Percentiles rank a stretch among this genome's conserved stretches.
These are phyloP conservation scores for Tetranychus piercei DNA, from an alignment of 2,888 invertebrate species.

Conservation along the genomic window DNA sequence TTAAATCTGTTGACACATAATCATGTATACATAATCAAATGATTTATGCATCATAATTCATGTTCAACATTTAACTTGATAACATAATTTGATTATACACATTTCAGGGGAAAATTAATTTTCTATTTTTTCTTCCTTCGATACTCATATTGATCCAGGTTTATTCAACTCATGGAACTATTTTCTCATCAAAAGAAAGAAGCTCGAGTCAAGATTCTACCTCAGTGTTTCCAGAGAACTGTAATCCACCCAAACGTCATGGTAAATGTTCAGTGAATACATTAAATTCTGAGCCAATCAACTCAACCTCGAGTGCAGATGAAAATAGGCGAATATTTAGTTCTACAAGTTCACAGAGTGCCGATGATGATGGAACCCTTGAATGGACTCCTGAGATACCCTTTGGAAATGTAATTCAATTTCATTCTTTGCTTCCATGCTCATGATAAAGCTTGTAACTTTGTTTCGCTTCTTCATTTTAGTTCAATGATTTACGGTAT, in stretches of 20 bases:
- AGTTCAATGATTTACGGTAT: slow-evolving; percentile 26
- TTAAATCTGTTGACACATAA: too few species aligned
- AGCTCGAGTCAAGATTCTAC: background rate
- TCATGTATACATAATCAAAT: background rate
- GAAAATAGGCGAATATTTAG: slow-evolving; percentile 43
- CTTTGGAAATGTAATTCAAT: slow-evolving; percentile 57
- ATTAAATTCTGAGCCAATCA: slow-evolving; percentile 29
- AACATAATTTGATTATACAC: too few species aligned
- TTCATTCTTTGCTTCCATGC: background rate
- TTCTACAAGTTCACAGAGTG: slow-evolving; percentile 17
- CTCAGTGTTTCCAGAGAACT: slow-evolving; percentile 5
- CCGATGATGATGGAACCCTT: slow-evolving; percentile 54
- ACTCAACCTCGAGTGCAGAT: slow-evolving; percentile 42
- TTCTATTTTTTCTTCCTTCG: background rate
- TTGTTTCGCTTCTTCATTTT: background rate
- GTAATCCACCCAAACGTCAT: slow-evolving; percentile 1
- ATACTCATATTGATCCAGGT: background rate
- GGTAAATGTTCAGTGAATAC: background rate
- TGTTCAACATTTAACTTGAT: background rate
- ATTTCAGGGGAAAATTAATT: background rate
- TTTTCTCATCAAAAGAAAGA: background rate
- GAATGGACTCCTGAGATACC: slow-evolving; percentile 84
- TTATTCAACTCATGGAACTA: background rate
- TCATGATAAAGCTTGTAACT: background rate
- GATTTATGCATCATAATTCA: background rate